These are phyloP conservation scores for Eumaeus atala DNA, from an alignment of 1,140 invertebrate genomes.

Conservation along the genomic window DNA sequence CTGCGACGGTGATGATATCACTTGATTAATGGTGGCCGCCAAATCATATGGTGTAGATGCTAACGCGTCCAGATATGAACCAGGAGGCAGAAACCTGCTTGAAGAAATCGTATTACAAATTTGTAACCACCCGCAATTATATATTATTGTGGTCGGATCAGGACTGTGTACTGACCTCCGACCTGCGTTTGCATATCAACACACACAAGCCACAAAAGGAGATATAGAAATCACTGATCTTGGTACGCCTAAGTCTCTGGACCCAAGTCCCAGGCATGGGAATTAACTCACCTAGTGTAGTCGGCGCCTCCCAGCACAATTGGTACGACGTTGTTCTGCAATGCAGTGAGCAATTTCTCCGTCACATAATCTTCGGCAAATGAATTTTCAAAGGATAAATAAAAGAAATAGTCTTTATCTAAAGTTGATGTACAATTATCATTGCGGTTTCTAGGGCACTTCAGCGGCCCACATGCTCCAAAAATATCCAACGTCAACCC, in stretches of 20 bases:
- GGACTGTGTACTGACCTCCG: too few relatives aligned
- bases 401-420: constrained; percentile 78
- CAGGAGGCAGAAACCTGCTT: constrained; percentile 46
- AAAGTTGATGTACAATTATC: constrained; percentile 59
- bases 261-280: too few relatives aligned
- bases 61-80: constrained; percentile 40
- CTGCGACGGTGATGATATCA: constrained; percentile 29
- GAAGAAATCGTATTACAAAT: constrained; percentile 5
- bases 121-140: not conserved
- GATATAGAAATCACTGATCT: too few relatives aligned
- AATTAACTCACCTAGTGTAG: constrained; percentile 38
- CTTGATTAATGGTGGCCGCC: constrained; percentile 28
- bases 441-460: constrained; percentile 37
- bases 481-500: constrained; percentile 77
- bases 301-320: constrained; percentile 69
- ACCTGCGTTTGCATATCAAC: too few relatives aligned
- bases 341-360: constrained; percentile 75
- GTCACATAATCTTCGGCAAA: constrained; percentile 77
- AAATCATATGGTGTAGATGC: constrained; percentile 22
- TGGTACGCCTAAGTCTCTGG: too few relatives aligned
- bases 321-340: constrained; percentile 67
- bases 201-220: too few relatives aligned
- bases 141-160: too few relatives aligned
- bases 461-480: constrained; percentile 75
- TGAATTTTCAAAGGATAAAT: constrained; percentile 81